These are phyloP conservation scores for Ictalurus punctatus DNA, from an alignment of 2,113 vertebrate species.

Conservation along the genomic window DNA sequence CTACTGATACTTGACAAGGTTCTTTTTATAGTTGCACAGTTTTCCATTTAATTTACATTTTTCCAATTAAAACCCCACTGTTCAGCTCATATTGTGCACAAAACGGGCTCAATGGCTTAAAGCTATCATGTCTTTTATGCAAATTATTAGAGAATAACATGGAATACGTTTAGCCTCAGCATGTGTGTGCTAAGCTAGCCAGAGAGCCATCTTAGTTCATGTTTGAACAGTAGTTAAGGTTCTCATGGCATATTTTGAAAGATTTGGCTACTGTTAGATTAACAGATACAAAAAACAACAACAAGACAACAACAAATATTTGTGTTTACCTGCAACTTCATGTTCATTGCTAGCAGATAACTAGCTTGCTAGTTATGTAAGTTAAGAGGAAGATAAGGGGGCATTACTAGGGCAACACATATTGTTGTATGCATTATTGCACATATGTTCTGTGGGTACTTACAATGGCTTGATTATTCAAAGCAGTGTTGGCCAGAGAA, in stretches of 20 bases:
- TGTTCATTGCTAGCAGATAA: background rate
- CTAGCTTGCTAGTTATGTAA: background rate
- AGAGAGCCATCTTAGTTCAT: background rate
- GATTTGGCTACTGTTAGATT: background rate
- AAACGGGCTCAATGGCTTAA: background rate
- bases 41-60: background rate
- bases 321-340: background rate
- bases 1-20: background rate
- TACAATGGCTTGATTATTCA: background rate
- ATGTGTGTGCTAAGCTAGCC: background rate
- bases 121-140: background rate
- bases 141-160: background rate
- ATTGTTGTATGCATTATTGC: background rate
- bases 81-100: background rate
- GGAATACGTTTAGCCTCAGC: background rate
- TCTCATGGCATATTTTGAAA: background rate
- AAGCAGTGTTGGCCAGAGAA: background rate
- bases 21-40: background rate
- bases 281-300: background rate
- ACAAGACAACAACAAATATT: background rate
- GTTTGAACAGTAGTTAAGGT: background rate
- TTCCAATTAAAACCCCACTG: background rate
- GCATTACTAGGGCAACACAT: background rate
- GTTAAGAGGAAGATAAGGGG: background rate
- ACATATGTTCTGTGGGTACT: background rate